These are phyloP conservation scores for Hippoglossus hippoglossus DNA, from an alignment of 2,797 vertebrate genomes.

Conservation along the genomic window DNA sequence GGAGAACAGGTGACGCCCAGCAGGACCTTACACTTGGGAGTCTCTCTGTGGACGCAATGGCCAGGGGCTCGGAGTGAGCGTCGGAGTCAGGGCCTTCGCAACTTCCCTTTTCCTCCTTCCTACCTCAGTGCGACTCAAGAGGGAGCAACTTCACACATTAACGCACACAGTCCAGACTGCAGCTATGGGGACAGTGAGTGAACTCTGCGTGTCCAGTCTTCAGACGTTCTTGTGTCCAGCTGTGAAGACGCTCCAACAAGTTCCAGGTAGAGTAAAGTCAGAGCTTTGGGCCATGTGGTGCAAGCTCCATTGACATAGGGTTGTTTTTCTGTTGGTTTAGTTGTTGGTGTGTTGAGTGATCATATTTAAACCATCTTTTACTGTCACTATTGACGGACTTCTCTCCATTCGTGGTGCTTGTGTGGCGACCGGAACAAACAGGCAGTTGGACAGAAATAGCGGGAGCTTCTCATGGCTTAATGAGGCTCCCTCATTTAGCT, in stretches of 20 bases:
- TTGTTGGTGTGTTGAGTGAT: background rate
- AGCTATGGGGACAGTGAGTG: conserved; percentile 88
- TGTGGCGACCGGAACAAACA: conserved; percentile 22
- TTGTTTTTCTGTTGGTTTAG: background rate
- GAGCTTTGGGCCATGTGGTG: background rate
- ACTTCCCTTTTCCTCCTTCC: conserved; percentile 22
- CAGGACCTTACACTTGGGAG: conserved; percentile 40
- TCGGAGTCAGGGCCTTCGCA: conserved; percentile 14
- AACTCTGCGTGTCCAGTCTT: conserved; percentile 91
- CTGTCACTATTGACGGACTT: background rate
- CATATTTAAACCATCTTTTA: background rate
- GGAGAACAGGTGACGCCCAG: conserved; percentile 51
- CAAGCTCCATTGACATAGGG: background rate
- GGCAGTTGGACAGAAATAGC: conserved; percentile 47
- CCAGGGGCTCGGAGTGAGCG: conserved; percentile 31
- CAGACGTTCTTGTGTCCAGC: conserved; percentile 89
- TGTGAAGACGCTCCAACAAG: conserved; percentile 56
- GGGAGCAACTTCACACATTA: background rate
- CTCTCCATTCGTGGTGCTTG: background rate
- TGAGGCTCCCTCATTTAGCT: conserved; percentile 41
- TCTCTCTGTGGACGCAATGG: conserved; percentile 24
- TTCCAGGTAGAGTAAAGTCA: conserved; percentile 81
- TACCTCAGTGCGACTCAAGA: conserved; percentile 7
- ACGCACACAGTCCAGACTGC: background rate
- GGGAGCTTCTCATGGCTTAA: conserved; percentile 40